Conservation (phyloP, 1,140 invertebrate genomes). For the Nixonia krombeini region DNA sequence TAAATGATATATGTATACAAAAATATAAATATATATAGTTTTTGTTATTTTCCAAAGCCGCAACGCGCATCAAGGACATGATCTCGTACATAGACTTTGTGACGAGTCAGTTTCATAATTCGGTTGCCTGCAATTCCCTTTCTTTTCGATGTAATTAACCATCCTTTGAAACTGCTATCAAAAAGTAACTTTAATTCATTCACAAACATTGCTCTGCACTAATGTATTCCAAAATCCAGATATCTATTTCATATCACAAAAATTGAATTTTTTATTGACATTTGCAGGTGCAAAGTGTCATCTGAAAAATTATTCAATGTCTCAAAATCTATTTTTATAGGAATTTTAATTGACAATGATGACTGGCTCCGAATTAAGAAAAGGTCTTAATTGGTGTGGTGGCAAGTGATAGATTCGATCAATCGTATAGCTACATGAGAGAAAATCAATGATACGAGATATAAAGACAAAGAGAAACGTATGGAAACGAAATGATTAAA, state of each 20-base stretch:
- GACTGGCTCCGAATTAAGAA: not conserved
- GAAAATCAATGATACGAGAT: not conserved
- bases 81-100: not conserved
- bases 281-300: no score
- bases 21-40: constrained; percentile 28
- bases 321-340: not conserved
- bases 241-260: no score
- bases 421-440: not conserved
- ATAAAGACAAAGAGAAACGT: not conserved
- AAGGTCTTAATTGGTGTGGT: not conserved
- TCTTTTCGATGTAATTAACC: no score
- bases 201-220: no score
- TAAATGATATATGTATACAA: constrained; percentile 28
- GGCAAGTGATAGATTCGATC: not conserved
- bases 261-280: no score
- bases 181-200: no score
- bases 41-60: constrained; percentile 17
- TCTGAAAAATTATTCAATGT: not conserved
- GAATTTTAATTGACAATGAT: not conserved
- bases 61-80: not conserved
- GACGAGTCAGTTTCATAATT: not conserved
- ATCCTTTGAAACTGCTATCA: no score
- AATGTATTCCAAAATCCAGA: no score
- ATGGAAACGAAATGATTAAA: no score
- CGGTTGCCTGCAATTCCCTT: no score